Evolutionary conservation across 2,888 invertebrate species (phyloP).

Genomic region (Sicus ferrugineus): DNA sequence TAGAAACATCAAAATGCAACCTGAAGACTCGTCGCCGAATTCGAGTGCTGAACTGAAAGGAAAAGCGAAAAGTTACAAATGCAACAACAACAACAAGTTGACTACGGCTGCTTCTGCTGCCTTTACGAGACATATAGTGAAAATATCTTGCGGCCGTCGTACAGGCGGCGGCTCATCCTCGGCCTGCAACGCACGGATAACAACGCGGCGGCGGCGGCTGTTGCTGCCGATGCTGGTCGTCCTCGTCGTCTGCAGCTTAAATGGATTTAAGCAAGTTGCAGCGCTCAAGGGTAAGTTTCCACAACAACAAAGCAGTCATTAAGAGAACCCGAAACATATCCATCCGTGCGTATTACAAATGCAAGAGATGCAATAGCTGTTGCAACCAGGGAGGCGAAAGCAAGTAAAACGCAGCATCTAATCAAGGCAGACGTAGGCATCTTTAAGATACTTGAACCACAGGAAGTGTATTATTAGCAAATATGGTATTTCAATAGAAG

Average conservation of each 20-base stretch:
- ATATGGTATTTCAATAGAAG: too few relatives aligned
- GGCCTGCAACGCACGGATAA: constrained; percentile 21
- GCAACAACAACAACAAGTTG: constrained; percentile 27
- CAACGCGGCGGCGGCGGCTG: too few relatives aligned
- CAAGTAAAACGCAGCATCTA: not conserved
- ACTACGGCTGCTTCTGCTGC: constrained; percentile 13
- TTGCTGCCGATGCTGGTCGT: too few relatives aligned
- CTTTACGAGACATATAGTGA: constrained; percentile 12
- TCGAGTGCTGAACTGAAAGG: constrained; percentile 33
- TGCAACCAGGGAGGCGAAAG: not conserved
- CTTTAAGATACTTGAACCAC: too few relatives aligned
- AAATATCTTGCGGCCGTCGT: constrained; percentile 31
- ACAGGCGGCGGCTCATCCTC: constrained; percentile 10
- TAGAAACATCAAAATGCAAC: constrained; percentile 41
- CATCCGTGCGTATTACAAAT: not conserved
- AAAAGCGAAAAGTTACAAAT: constrained; percentile 35
- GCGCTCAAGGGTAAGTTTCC: constrained; percentile 61
- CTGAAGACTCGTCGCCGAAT: constrained; percentile 37
- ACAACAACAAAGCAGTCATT: constrained; percentile 11
- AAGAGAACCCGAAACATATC: not conserved
- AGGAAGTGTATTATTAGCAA: constrained; percentile 29
- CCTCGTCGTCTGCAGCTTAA: constrained; percentile 51
- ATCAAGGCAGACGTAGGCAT: constrained; percentile 4
- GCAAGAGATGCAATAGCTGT: not conserved
- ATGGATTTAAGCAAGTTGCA: constrained; percentile 60